Evolutionary conservation across 2,888 invertebrate genomes (phyloP).

Genomic region (Ophioninae sp.): DNA sequence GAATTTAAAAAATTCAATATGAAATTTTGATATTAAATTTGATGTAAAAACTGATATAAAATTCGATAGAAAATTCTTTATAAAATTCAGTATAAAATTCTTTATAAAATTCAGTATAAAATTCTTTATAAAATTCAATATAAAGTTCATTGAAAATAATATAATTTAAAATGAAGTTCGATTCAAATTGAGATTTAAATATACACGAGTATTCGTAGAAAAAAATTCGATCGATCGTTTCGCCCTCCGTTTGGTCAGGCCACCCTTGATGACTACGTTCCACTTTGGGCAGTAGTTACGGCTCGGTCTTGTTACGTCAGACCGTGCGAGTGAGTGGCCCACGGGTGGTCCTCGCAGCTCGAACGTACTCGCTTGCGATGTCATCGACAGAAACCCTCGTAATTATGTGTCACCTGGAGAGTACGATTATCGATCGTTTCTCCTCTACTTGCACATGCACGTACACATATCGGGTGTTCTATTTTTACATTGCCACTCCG

Average conservation of each 20-base stretch:
- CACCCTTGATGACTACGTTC: constrained; percentile 12
- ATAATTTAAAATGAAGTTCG: not conserved
- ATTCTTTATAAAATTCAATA: too few species aligned
- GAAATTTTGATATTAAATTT: too few species aligned
- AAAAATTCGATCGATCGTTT: constrained; percentile 28
- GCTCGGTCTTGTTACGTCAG: constrained; percentile 55
- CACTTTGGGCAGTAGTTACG: constrained; percentile 44
- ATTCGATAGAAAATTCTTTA: too few species aligned
- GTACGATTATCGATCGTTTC: constrained; percentile 65
- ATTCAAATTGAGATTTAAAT: not conserved
- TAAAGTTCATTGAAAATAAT: not conserved
- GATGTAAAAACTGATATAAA: too few species aligned
- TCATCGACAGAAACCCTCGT: constrained; percentile 68
- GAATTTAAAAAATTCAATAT: too few species aligned
- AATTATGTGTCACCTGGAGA: constrained; percentile 69
- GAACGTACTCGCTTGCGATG: constrained; percentile 61
- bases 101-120: too few species aligned
- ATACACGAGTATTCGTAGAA: not conserved
- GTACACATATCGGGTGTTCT: constrained; percentile 18
- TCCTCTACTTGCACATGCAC: constrained; percentile 17
- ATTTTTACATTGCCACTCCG: not conserved
- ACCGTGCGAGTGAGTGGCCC: constrained; percentile 43
- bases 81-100: too few species aligned
- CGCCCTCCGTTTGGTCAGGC: not conserved
- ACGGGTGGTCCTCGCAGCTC: constrained; percentile 57